phyloP scores from a whole-genome alignment of 2,113 vertebrate genomes.

The Phrynocephalus versicolor region DNA sequence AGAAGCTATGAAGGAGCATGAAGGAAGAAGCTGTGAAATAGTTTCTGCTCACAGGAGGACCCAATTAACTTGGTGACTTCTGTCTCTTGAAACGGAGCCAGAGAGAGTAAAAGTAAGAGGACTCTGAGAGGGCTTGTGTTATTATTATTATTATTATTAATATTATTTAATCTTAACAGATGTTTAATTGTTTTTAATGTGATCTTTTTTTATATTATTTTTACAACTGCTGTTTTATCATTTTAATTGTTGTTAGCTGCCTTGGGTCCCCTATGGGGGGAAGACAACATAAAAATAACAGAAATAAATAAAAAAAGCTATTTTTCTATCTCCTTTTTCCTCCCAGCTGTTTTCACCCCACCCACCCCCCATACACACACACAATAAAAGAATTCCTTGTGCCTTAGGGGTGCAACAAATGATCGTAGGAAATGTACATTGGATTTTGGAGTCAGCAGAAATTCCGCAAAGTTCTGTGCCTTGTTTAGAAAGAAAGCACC shows the following conservation, averaged over 20 bases:
- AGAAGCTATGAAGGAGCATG: slow-evolving; percentile 53
- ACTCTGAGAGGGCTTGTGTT: slow-evolving; percentile 39
- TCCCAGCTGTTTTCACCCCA: not conserved
- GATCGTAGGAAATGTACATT: no score
- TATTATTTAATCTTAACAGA: no score
- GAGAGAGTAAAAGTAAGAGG: slow-evolving; percentile 58
- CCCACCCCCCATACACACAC: no score
- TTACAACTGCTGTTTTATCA: not conserved
- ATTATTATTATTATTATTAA: no score
- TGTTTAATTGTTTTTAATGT: slow-evolving; percentile 48
- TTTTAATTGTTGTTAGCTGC: not conserved
- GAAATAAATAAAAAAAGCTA: slow-evolving; percentile 23
- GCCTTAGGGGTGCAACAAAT: no score
- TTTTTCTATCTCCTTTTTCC: not conserved
- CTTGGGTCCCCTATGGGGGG: no score
- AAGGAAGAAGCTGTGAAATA: slow-evolving; percentile 49
- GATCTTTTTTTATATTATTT: no score
- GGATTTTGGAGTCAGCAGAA: no score
- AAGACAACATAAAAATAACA: no score
- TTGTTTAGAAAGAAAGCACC: no score
- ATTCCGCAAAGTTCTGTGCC: not conserved
- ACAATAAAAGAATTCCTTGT: not conserved
- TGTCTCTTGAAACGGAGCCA: slow-evolving; percentile 57
- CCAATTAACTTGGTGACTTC: slow-evolving; percentile 65
- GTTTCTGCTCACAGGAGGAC: slow-evolving; percentile 64